Percentiles rank a stretch among this genome's conserved stretches.
phyloP scores from a whole-genome alignment of 2,888 invertebrate genomes.

The Drosophila limbata region DNA sequence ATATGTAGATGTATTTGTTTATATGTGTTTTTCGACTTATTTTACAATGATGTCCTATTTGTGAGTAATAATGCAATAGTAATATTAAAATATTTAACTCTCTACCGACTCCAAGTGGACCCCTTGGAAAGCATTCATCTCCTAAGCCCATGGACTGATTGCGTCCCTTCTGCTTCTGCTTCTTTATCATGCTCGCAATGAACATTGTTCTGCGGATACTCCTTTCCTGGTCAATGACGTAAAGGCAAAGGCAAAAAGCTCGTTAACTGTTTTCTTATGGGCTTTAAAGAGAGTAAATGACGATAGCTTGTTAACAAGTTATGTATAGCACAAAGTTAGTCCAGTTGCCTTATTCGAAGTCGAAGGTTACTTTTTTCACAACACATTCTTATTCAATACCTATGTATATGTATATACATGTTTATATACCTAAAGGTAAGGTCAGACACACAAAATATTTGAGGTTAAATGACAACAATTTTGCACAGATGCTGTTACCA shows the following conservation, averaged over 20 bases:
- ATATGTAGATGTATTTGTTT: no score
- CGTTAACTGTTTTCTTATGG: conserved; percentile 67
- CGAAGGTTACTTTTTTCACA: not conserved
- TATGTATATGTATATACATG: no score
- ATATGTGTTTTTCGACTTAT: not conserved
- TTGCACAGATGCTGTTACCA: no score
- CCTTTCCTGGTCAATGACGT: conserved; percentile 36
- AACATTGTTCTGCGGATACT: conserved; percentile 47
- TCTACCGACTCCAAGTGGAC: no score
- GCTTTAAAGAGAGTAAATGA: conserved; percentile 38
- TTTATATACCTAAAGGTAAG: no score
- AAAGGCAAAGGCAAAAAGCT: conserved; percentile 48
- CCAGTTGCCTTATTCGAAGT: conserved; percentile 3
- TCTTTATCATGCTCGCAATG: not conserved
- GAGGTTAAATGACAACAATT: no score
- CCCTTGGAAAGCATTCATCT: not conserved
- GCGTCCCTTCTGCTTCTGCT: not conserved
- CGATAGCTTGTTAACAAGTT: conserved; percentile 4
- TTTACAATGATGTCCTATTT: no score
- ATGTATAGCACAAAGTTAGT: conserved; percentile 2
- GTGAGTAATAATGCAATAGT: not conserved
- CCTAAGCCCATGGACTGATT: not conserved
- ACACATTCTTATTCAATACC: not conserved
- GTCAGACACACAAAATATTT: no score
- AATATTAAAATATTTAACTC: not conserved